These are phyloP conservation scores for Trichopria drosophilae DNA, from an alignment of 2,888 invertebrate species.

Conservation along the genomic window DNA sequence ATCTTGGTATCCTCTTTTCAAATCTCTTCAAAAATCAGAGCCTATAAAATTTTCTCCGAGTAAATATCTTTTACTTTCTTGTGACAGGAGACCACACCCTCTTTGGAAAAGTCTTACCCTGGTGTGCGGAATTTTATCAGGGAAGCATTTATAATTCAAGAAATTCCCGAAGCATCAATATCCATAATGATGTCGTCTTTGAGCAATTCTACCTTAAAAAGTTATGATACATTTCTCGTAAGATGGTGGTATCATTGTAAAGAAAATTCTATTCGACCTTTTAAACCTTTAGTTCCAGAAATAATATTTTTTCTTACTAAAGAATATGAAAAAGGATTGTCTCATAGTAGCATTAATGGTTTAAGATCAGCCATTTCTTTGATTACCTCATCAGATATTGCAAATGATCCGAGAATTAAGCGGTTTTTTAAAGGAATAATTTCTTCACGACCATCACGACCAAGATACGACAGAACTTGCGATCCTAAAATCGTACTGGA, in stretches of 20 bases:
- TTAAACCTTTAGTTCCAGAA: no score
- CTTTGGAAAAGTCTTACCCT: constrained; percentile 31
- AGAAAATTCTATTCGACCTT: no score
- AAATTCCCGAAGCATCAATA: constrained; percentile 25
- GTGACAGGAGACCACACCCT: constrained; percentile 8
- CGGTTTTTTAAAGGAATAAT: constrained; percentile 35
- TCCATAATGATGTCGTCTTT: no score
- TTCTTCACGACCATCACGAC: constrained; percentile 31
- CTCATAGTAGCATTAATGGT: constrained; percentile 8
- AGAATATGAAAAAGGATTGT: no score
- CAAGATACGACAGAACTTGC: constrained; percentile 36
- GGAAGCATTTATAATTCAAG: constrained; percentile 30
- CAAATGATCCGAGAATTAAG: constrained; percentile 25
- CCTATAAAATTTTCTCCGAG: constrained; percentile 5
- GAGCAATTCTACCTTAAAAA: background rate
- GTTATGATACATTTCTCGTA: background rate
- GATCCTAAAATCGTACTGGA: constrained; percentile 34
- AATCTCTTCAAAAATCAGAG: constrained; percentile 3
- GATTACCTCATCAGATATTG: constrained; percentile 21
- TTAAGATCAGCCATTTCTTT: constrained; percentile 28
- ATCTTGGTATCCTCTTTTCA: constrained; percentile 28
- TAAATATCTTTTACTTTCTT: constrained; percentile 1
- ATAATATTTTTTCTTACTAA: no score
- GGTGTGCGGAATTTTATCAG: constrained; percentile 37
- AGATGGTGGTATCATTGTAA: no score